Conservation (phyloP, 2,113 vertebrate genomes). For the Mesitornis unicolor region DNA sequence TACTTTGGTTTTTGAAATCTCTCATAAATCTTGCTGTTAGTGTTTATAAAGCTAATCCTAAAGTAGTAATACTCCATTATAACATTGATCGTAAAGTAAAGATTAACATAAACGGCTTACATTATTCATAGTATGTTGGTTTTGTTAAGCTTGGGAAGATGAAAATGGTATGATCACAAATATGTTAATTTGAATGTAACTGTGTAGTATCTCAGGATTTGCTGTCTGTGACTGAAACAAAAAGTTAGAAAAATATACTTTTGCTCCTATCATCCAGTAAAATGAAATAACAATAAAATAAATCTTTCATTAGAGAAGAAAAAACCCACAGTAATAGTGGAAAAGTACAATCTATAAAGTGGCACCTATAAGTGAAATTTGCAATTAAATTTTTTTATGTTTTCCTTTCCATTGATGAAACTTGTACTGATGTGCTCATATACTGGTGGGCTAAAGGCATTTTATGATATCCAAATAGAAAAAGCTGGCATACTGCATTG, state of each 20-base stretch:
- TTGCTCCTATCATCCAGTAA: not conserved
- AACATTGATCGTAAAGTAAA: not conserved
- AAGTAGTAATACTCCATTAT: not conserved
- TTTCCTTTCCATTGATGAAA: not conserved
- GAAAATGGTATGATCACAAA: not conserved
- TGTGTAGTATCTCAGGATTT: not conserved
- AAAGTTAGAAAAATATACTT: not conserved
- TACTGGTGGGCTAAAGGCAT: not conserved
- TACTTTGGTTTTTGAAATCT: constrained; percentile 5
- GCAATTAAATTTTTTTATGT: not conserved
- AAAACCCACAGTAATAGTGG: not conserved
- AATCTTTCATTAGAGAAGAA: not conserved
- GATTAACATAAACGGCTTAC: constrained; percentile 26
- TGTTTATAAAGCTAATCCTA: not conserved
- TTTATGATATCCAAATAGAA: not conserved
- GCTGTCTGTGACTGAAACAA: not conserved
- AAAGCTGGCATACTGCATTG: not conserved
- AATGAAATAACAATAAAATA: not conserved
- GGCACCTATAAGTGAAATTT: not conserved
- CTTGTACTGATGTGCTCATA: not conserved
- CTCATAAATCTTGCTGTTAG: not conserved
- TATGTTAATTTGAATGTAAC: not conserved
- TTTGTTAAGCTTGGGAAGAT: constrained; percentile 12
- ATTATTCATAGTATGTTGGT: not conserved
- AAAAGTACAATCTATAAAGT: not conserved